These are phyloP conservation scores for Drosophila azteca DNA, from an alignment of 1,140 invertebrate species.

Conservation along the genomic window DNA sequence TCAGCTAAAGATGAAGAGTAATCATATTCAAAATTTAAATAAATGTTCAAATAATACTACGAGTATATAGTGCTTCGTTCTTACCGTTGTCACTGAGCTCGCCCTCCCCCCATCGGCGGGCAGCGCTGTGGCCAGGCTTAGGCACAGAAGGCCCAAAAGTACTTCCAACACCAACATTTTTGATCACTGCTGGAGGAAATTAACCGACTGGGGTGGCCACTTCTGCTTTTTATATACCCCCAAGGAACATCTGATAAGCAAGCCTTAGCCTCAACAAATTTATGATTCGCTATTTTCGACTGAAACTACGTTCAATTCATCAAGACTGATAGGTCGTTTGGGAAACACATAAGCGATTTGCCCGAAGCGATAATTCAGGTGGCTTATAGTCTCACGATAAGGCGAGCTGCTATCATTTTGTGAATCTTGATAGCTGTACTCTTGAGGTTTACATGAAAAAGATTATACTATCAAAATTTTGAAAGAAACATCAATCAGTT, in stretches of 20 bases:
- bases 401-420: conserved; percentile 14
- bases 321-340: conserved; percentile 41
- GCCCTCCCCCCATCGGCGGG: conserved; percentile 45
- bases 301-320: conserved; percentile 10
- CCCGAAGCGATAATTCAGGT: not conserved
- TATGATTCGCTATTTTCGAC: conserved; percentile 49
- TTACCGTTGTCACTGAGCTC: conserved; percentile 63
- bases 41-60: not conserved
- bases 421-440: conserved; percentile 25
- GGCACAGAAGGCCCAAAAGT: conserved; percentile 26
- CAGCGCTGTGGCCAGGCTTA: conserved; percentile 31
- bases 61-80: too few species aligned
- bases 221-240: conserved; percentile 47
- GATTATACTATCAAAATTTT: conserved; percentile 4
- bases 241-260: conserved; percentile 52
- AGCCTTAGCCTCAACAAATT: conserved; percentile 18
- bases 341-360: conserved; percentile 39
- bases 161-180: conserved; percentile 47
- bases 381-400: conserved; percentile 23
- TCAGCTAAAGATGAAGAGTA: too few species aligned
- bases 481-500: too few species aligned
- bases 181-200: conserved; percentile 28
- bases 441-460: not conserved
- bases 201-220: conserved; percentile 21
- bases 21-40: not conserved